These are phyloP conservation scores for Xerus rutilus DNA, from an alignment of 2,797 vertebrate species.

Conservation along the genomic window DNA sequence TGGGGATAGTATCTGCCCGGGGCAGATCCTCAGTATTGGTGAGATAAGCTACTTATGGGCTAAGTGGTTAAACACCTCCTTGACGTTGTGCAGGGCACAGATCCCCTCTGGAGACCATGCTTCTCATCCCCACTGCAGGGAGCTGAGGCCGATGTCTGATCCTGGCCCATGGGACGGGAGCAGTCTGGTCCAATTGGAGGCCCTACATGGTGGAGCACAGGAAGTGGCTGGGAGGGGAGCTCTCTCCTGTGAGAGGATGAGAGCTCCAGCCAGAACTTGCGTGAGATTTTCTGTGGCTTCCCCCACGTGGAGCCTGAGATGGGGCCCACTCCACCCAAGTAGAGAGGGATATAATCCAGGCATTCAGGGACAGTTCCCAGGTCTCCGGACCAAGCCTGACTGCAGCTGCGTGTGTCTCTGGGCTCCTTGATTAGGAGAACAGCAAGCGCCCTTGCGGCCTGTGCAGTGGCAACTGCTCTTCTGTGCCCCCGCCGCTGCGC, in stretches of 20 bases:
- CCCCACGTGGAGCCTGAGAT: not conserved
- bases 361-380: not conserved
- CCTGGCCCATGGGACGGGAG: not conserved
- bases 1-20: not conserved
- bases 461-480: not conserved
- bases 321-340: too few species aligned
- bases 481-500: not conserved
- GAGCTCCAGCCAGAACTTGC: not conserved
- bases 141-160: too few species aligned
- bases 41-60: too few species aligned
- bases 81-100: not conserved
- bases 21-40: not conserved
- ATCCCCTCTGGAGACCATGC: too few species aligned
- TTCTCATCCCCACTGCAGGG: too few species aligned
- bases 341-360: rapidly evolving
- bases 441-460: not conserved
- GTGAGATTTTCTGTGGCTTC: not conserved
- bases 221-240: not conserved
- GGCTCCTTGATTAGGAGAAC: not conserved
- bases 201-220: rapidly evolving
- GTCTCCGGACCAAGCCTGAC: not conserved
- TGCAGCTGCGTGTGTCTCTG: not conserved
- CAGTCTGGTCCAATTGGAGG: too few species aligned
- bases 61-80: too few species aligned
- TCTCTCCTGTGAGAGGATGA: not conserved